Conservation (phyloP, 1,140 invertebrate species). For the Vollenhovia emeryi region DNA sequence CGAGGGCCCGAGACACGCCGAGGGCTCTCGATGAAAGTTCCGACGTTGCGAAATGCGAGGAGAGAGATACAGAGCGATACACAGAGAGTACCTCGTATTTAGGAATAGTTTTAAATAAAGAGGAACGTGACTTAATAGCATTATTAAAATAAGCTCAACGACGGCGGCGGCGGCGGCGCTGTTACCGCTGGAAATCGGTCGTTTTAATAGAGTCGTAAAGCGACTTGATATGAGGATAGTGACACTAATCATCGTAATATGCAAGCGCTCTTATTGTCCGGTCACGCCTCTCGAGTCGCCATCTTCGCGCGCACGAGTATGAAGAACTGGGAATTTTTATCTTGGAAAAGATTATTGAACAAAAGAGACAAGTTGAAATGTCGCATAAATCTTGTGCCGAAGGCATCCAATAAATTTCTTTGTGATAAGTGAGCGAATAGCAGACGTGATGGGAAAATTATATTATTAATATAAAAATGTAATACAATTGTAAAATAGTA, state of each 20-base stretch:
- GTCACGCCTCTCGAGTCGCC: constrained; percentile 3
- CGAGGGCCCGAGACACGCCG: background rate
- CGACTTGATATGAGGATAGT: constrained; percentile 45
- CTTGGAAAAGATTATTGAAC: constrained; percentile 14
- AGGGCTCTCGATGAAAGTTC: background rate
- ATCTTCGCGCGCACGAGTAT: constrained; percentile 9
- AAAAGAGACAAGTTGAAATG: background rate
- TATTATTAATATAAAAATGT: background rate
- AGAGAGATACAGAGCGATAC: background rate
- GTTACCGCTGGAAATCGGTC: constrained; percentile 42
- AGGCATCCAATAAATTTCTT: background rate
- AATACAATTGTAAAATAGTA: too few relatives aligned
- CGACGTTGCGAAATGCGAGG: background rate
- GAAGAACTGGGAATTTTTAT: background rate
- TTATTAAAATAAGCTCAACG: constrained; percentile 33
- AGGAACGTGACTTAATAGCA: background rate
- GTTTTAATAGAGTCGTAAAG: constrained; percentile 55
- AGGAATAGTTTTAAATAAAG: background rate
- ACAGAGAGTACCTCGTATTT: background rate
- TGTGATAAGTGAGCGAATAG: background rate
- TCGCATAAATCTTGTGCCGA: background rate
- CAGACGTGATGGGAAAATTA: background rate
- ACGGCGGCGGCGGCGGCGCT: background rate
- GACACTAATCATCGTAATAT: constrained; percentile 51
- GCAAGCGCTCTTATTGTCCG: constrained; percentile 46